phyloP scores from a whole-genome alignment of 2,888 invertebrate species.

The Pseudanteris insignis region DNA sequence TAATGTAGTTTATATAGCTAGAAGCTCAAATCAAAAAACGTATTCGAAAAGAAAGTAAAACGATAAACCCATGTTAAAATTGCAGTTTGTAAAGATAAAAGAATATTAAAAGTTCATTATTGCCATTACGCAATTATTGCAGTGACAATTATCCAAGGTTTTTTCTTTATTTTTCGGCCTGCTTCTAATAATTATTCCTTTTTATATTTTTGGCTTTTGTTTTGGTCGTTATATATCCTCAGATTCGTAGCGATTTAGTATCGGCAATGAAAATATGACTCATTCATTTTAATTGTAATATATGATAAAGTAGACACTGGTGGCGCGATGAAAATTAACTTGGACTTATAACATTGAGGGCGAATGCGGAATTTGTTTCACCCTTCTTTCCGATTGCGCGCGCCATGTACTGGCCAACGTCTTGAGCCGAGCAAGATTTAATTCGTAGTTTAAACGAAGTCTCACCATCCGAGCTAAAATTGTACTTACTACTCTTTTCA shows the following conservation, averaged over 20 bases:
- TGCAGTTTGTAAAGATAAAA: slow-evolving; percentile 41
- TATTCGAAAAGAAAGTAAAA: slow-evolving; percentile 38
- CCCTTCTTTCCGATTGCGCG: slow-evolving; percentile 87
- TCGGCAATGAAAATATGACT: slow-evolving; percentile 36
- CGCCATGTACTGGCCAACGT: slow-evolving; percentile 89
- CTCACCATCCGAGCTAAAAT: slow-evolving; percentile 84
- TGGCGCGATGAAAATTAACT: slow-evolving; percentile 66
- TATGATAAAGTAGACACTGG: slow-evolving; percentile 19
- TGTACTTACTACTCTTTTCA: slow-evolving; percentile 79
- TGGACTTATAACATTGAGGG: slow-evolving; percentile 78
- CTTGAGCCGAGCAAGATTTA: slow-evolving; percentile 76
- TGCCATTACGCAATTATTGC: slow-evolving; percentile 28
- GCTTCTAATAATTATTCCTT: slow-evolving; percentile 33
- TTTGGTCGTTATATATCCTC: slow-evolving; percentile 20
- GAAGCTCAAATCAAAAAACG: slow-evolving; percentile 43
- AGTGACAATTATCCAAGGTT: slow-evolving; percentile 26
- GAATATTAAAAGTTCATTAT: slow-evolving; percentile 45
- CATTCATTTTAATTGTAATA: slow-evolving; percentile 19
- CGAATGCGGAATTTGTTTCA: slow-evolving; percentile 85
- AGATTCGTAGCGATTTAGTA: slow-evolving; percentile 29
- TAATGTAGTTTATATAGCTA: slow-evolving; percentile 38
- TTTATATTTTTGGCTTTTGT: slow-evolving; percentile 11
- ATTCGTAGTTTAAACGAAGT: slow-evolving; percentile 83
- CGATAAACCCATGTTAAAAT: slow-evolving; percentile 42
- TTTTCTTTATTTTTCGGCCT: slow-evolving; percentile 31